Evolutionary conservation across 2,797 vertebrate species (phyloP).

Genomic region (Fringilla coelebs): DNA sequence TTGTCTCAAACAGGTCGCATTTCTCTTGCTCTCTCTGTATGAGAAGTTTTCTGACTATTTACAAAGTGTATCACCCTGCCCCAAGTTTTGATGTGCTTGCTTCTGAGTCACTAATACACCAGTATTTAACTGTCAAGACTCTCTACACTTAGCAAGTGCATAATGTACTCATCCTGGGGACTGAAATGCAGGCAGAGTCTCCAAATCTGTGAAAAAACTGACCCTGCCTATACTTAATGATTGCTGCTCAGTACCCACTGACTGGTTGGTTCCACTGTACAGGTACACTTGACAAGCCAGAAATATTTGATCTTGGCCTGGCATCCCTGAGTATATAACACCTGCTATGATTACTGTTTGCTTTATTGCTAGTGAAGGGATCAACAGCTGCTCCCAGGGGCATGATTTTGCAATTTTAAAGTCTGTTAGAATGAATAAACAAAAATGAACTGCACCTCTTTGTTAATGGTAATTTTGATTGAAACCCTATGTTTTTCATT

Average conservation of each 20-base stretch:
- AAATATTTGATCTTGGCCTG: not conserved
- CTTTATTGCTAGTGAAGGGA: not conserved
- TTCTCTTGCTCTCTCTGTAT: not conserved
- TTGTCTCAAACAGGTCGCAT: not conserved
- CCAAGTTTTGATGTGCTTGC: not conserved
- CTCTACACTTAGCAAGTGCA: not conserved
- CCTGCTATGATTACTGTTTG: not conserved
- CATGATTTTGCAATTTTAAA: not conserved
- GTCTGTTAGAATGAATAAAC: not conserved
- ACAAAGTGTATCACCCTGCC: not conserved
- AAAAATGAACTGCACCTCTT: not conserved
- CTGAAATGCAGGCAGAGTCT: not conserved
- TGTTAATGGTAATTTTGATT: not conserved
- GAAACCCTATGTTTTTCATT: not conserved
- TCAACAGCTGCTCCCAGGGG: not conserved
- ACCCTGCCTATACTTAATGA: not conserved
- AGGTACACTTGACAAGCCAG: not conserved
- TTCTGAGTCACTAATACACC: not conserved
- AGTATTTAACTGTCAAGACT: not conserved
- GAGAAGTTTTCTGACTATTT: not conserved
- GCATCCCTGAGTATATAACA: not conserved
- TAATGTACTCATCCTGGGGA: not conserved
- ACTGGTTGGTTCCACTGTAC: not conserved
- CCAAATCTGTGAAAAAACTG: not conserved
- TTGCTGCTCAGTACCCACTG: not conserved